Evolutionary conservation across 1,140 invertebrate genomes (phyloP).

Genomic region (Heliconius himera): DNA sequence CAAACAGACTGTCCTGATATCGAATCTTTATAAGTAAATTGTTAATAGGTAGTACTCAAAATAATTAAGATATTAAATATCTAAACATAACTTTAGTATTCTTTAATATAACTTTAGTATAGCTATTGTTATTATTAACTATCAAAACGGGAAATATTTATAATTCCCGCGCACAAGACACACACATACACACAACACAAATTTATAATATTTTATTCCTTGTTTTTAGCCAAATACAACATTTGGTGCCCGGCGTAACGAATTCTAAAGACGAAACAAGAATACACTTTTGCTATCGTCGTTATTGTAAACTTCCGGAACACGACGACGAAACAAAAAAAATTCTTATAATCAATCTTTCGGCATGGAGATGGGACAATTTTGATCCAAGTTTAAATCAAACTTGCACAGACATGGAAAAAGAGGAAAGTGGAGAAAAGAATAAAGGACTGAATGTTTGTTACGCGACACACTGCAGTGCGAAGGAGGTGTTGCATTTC

Average conservation of each 20-base stretch:
- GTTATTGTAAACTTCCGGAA: constrained; percentile 1
- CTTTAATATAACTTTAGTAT: too few species aligned
- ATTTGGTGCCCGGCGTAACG: constrained; percentile 51
- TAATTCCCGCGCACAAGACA: too few species aligned
- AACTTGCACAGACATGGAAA: constrained; percentile 51
- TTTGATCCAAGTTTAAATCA: constrained; percentile 15
- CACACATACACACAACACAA: too few species aligned
- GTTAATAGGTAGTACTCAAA: too few species aligned
- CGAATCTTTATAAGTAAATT: too few species aligned
- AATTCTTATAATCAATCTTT: constrained; percentile 72
- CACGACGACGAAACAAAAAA: constrained; percentile 27
- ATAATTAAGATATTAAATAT: too few species aligned
- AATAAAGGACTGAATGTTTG: constrained; percentile 78
- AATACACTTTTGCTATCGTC: constrained; percentile 48
- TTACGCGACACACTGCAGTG: constrained; percentile 85
- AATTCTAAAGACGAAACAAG: constrained; percentile 41
- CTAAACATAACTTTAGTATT: too few species aligned
- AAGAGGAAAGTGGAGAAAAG: constrained; percentile 42
- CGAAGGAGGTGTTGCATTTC: constrained; percentile 58
- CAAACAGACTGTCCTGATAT: too few species aligned
- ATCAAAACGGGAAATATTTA: too few species aligned
- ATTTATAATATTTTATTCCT: constrained; percentile 4
- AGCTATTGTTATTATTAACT: too few species aligned
- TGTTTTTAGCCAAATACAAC: constrained; percentile 48
- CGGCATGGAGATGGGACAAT: constrained; percentile 78